Evolutionary conservation across 2,797 vertebrate species (phyloP).

Genomic region (Lates japonicus): DNA sequence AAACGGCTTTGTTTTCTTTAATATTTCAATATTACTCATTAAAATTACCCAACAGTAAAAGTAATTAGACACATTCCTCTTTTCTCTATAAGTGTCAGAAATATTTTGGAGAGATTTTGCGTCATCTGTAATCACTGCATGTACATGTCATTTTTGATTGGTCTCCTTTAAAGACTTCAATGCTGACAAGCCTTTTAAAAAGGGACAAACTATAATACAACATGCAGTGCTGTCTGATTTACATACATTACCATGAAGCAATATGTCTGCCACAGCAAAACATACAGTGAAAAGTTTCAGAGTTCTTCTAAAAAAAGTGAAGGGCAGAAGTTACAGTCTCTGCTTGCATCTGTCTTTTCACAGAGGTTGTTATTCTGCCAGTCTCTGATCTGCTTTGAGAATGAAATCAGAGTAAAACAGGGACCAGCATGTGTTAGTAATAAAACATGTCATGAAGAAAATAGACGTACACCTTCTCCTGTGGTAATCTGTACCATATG

Average conservation of each 20-base stretch:
- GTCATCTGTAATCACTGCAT: constrained; percentile 14
- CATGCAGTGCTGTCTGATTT: not conserved
- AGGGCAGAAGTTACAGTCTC: constrained; percentile 30
- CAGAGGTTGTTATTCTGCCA: constrained; percentile 56
- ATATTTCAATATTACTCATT: not conserved
- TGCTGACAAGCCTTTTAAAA: constrained; percentile 3
- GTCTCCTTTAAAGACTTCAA: constrained; percentile 5
- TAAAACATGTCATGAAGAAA: constrained; percentile 75
- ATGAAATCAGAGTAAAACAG: constrained; percentile 63
- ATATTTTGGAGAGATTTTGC: not conserved
- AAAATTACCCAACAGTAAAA: not conserved
- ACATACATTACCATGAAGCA: not conserved
- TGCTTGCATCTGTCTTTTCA: constrained; percentile 51
- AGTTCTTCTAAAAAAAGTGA: constrained; percentile 3
- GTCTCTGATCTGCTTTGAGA: constrained; percentile 45
- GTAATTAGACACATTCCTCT: not conserved
- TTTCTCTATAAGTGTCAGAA: constrained; percentile 4
- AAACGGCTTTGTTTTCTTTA: not conserved
- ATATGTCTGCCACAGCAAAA: constrained; percentile 30
- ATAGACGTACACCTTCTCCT: constrained; percentile 77
- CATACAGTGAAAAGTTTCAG: constrained; percentile 14
- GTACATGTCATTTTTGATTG: not conserved
- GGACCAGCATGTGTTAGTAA: too few relatives aligned
- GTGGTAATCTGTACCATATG: constrained; percentile 83
- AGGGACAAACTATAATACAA: not conserved